Percentiles rank a stretch among this genome's conserved stretches.
Conservation (phyloP, 2,113 vertebrate genomes). For the Apus apus region DNA sequence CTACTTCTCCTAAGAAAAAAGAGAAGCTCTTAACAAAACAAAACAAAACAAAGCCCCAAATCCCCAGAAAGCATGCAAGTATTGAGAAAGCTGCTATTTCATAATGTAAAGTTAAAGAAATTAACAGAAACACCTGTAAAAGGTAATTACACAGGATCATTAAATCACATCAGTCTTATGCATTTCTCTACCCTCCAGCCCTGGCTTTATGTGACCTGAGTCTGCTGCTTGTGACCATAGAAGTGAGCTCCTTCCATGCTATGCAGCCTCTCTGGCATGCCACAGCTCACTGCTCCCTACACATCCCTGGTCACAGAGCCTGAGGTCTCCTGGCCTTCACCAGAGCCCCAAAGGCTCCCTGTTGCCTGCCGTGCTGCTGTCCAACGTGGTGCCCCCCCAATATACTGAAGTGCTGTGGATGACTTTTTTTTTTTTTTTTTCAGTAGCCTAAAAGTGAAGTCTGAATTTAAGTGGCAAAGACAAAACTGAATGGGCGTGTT, state of each 20-base stretch:
- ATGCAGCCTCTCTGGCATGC: not conserved
- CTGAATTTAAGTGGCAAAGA: not conserved
- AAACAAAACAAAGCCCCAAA: not conserved
- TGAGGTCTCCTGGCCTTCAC: not conserved
- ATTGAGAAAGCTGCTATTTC: not conserved
- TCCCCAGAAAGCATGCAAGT: not conserved
- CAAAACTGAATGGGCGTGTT: not conserved
- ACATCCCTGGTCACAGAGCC: accelerated
- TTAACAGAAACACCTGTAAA: not conserved
- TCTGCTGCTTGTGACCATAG: not conserved
- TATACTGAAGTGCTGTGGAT: accelerated
- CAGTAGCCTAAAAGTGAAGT: not conserved
- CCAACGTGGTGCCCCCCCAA: not conserved
- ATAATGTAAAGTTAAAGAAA: not conserved
- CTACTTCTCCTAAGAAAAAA: not conserved
- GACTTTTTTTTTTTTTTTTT: not conserved
- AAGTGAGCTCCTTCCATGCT: not conserved
- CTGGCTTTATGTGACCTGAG: not conserved
- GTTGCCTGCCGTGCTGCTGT: not conserved
- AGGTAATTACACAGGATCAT: not conserved
- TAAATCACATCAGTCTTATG: not conserved
- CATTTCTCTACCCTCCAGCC: not conserved
- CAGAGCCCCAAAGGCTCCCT: not conserved
- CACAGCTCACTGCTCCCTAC: not conserved
- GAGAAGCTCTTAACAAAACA: not conserved